Evolutionary conservation across 1,140 invertebrate genomes (phyloP), one percentile per base, ranked within the genome.

Genomic region (Eriosoma lanigerum): DNA sequence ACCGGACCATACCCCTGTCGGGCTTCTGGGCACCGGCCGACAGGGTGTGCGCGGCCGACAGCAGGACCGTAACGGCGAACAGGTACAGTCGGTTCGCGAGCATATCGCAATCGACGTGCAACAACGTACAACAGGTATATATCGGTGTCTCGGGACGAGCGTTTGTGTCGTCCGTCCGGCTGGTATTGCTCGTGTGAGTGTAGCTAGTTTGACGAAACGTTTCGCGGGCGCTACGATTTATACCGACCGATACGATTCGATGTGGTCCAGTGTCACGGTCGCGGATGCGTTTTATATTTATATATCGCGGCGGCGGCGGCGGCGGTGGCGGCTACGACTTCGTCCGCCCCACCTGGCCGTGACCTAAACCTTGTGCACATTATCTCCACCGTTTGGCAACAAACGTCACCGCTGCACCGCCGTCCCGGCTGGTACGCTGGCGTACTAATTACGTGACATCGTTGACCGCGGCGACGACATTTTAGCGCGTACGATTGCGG

Each of bases 211-310:
- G 72, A 26, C 29, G 50, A 52, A 54, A 32, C 50, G 72, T 54
- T 15, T 64, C 38, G 72, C 64, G 52, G 9, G 1, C 29, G 70
- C 19, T 50, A 52, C 29, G 15, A n/a, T 15, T 38, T 64, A 38
- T 38, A 52, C 52, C 54, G 75, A 62, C 75, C 75, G 75, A 76
- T 76, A 44, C 73, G 52, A 44, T 78, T 62, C 56, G 38, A 78
- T 46, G 75, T 78, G 75, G 75, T 78, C 75, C 75, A 78, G 75
- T 78, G 75, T 78, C 75, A 78, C 56, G 75, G 75, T 78, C 75
- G 75, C n/a, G 75, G 54, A 78, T 62, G 38, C 75, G 75, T 78
- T 78, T 62, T 60, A 62, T 60, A 62, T 78, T 56, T 68, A 68
- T 68, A 68, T 48, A 9, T 17, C 46, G 15, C 64, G 64, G 38